Evolutionary conservation across 2,113 vertebrate genomes (phyloP).

Genomic region (Coptodon rendalli): DNA sequence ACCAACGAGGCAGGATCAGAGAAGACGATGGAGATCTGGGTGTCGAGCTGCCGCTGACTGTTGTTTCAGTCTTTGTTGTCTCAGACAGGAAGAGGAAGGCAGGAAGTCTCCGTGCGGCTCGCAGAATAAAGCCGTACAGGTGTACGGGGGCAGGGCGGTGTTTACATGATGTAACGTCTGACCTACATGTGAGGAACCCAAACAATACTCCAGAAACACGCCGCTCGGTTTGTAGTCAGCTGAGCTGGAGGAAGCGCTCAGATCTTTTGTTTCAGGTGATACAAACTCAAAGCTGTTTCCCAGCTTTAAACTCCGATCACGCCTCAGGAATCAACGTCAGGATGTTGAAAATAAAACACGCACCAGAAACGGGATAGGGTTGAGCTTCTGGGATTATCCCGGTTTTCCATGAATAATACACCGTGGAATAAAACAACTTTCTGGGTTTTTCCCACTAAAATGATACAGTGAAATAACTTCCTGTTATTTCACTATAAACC

Average conservation of each 20-base stretch:
- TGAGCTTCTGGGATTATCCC: background rate
- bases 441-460: background rate
- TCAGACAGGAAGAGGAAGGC: background rate
- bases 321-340: background rate
- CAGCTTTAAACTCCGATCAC: background rate
- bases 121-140: background rate
- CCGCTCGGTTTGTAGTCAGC: background rate
- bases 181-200: background rate
- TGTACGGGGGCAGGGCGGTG: background rate
- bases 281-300: background rate
- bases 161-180: background rate
- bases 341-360: no score
- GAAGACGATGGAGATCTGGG: background rate
- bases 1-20: background rate
- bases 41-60: background rate
- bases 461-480: background rate
- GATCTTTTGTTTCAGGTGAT: background rate
- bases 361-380: background rate
- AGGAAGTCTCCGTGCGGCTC: background rate
- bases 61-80: background rate
- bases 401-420: background rate
- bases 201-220: background rate
- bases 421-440: background rate
- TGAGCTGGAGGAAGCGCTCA: background rate
- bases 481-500: background rate